Base-by-base conservation (phyloP, 2,888 invertebrate genomes). In the Meandrusa payeni region DNA sequence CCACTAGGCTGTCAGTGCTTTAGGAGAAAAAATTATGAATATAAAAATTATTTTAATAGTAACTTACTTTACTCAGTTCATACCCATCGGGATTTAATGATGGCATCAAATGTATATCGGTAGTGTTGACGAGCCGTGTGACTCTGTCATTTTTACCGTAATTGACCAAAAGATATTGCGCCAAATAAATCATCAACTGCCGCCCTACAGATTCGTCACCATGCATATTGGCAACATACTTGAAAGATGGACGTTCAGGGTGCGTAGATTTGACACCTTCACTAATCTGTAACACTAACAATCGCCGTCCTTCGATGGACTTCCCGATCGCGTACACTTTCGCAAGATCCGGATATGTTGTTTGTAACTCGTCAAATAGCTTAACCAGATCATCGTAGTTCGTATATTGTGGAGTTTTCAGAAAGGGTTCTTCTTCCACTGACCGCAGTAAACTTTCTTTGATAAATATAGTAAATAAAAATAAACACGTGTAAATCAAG, bases 1-100 rank as follows among this genome's bases (percentile, higher is more conserved):
- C n/a, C n/a, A n/a, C n/a, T n/a, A n/a, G n/a, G n/a, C n/a, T n/a
- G n/a, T n/a, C n/a, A n/a, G n/a, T n/a, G n/a, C n/a, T n/a, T n/a
- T n/a, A n/a, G n/a, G n/a, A n/a, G n/a, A n/a, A n/a, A n/a, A n/a
- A n/a, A n/a, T n/a, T n/a, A n/a, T n/a, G n/a, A n/a, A n/a, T n/a
- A n/a, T n/a, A n/a, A n/a, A n/a, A n/a, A n/a, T n/a, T n/a, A n/a
- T n/a, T n/a, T n/a, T n/a, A n/a, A n/a, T n/a, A n/a, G 20, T 6
- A 3, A 61, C 81, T 83, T 82, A 95, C 95, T 90, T 89, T 68
- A 37, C 97, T 94, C 42, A 89, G 90, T 70, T 95, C 96, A 88
- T 93, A 98, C 7, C 99, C 99, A 90, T 99, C 91, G 20, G 99
- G 99, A 87, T 99, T 99, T 91, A 99, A 92, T 0, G 97, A 95